Evolutionary conservation across 1,140 invertebrate genomes (phyloP).

Genomic region (Dufourea novaeangliae): DNA sequence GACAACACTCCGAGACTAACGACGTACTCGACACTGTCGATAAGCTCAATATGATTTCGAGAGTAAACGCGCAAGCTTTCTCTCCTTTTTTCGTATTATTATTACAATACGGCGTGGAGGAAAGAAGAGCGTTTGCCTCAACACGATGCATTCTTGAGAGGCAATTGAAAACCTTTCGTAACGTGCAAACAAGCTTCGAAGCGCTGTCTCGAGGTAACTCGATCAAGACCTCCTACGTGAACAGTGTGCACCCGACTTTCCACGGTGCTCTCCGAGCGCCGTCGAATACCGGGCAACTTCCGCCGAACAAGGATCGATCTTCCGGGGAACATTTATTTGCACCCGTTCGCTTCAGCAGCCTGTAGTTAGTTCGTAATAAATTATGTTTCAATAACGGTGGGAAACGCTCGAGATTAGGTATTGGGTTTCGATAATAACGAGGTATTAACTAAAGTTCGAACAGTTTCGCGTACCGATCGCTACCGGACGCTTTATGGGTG

Average conservation of each 20-base stretch:
- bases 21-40: neutral
- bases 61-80: neutral
- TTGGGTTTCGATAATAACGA: constrained; percentile 26
- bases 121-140: neutral
- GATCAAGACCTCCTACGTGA: constrained; percentile 51
- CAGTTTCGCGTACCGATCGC: neutral
- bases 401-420: constrained; percentile 27
- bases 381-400: constrained; percentile 15
- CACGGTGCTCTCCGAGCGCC: neutral
- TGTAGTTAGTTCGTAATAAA: constrained; percentile 29
- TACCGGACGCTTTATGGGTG: neutral
- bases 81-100: neutral
- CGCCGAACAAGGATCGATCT: constrained; percentile 36
- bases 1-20: neutral
- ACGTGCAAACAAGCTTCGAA: constrained; percentile 52
- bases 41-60: neutral
- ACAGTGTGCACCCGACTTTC: constrained; percentile 34
- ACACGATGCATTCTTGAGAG: constrained; percentile 41
- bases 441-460: constrained; percentile 32
- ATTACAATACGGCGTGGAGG: neutral
- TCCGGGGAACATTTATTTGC: constrained; percentile 44
- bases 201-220: constrained; percentile 51
- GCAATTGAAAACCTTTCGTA: constrained; percentile 55
- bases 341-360: neutral
- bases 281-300: constrained; percentile 14